Base-by-base conservation (phyloP, 2,797 vertebrate species). In the Sandelia bainsii region DNA sequence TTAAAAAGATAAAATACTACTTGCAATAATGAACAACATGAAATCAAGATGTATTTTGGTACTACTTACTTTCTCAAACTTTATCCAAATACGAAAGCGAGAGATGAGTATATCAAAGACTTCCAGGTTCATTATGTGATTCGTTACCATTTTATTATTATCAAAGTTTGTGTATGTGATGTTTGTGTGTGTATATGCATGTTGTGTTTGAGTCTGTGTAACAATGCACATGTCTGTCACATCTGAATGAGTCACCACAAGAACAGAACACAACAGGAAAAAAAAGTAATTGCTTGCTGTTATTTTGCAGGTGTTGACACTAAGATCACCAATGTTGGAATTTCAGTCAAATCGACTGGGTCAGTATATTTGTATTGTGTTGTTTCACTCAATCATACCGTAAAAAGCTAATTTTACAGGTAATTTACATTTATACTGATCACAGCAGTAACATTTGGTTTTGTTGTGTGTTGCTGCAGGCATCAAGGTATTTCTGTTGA, bases 291-390 rank as follows among this genome's bases (percentile, higher is more conserved):
- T 79, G 5, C 29, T 1, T 69, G 51, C 7, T 78, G 54, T 88
- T 80, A 13, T 82, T 81, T 94, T 94, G 81, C 93, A 99, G 98
- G 98, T 85, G 96, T 96, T 87, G 96, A 96, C 69, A 95, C 95
- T 83, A 97, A 96, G 91, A 89, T 98, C 91, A 99, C 96, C 27
- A 96, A 96, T 0, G 93, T 98, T 86, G 92, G 92, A 75, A 95
- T 99, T 1, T 95, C 95, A 75, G 96, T 97, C 79, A 97, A 95
- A 91, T 92, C 95, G 14, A 95, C 95, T 32, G 97, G 97, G 98
- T 99, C 63, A 89, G 97, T 96, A 75, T 16, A 29, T 67, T 63
- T 71, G 23, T 53, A 34, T 61, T 48, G 45, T 62, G 17, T 70
- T 50, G n/a, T 68, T 81, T 72, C 25, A 50, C 53, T 29, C 69